Percentiles rank a stretch among this genome's conserved stretches.
phyloP scores from a whole-genome alignment of 2,113 vertebrate genomes.

The Zapus hudsonius region DNA sequence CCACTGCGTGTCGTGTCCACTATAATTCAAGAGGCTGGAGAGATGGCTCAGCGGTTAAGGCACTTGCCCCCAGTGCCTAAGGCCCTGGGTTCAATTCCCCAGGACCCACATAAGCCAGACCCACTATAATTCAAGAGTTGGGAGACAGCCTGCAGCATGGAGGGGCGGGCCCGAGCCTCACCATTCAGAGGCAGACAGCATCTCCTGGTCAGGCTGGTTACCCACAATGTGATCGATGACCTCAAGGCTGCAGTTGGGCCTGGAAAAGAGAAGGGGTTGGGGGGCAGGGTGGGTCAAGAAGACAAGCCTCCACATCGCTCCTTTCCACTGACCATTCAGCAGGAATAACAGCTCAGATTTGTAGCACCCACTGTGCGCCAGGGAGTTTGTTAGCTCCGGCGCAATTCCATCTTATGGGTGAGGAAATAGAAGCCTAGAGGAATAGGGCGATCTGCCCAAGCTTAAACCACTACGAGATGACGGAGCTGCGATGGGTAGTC shows the following conservation, averaged over 20 bases:
- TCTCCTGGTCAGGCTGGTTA: slow-evolving; percentile 95
- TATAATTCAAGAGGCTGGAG: background rate
- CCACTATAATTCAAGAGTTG: background rate
- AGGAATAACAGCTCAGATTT: background rate
- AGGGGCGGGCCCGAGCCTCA: slow-evolving; percentile 75
- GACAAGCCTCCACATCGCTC: background rate
- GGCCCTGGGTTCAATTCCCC: too few species aligned
- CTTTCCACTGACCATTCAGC: background rate
- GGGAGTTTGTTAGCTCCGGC: background rate
- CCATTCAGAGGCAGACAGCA: slow-evolving; percentile 94
- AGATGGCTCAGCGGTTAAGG: too few species aligned
- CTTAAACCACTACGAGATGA: background rate
- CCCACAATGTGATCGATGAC: slow-evolving; percentile 96
- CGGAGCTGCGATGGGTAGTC: too few species aligned
- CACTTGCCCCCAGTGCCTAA: too few species aligned
- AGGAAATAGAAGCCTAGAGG: background rate
- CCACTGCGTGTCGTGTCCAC: fast-evolving
- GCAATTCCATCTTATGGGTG: background rate
- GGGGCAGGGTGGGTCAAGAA: background rate
- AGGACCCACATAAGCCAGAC: too few species aligned
- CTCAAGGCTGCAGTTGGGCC: slow-evolving; percentile 87
- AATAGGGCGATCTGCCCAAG: background rate
- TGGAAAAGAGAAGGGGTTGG: slow-evolving; percentile 56
- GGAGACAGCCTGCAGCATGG: background rate
- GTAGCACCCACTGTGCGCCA: fast-evolving